phyloP scores from a whole-genome alignment of 2,797 vertebrate species.

The Otus scops region DNA sequence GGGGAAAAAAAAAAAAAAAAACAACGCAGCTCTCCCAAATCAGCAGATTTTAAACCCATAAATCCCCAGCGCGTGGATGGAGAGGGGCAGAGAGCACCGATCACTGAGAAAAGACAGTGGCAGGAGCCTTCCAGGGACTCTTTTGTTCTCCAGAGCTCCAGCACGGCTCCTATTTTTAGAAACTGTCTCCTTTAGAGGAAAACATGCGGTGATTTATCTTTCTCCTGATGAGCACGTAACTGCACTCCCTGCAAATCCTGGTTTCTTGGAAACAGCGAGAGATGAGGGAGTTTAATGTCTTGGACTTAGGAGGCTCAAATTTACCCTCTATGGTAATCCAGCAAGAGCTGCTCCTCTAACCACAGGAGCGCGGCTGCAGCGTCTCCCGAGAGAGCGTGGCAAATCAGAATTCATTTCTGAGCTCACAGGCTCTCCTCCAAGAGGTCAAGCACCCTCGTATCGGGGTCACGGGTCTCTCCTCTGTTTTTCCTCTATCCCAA shows the following conservation, averaged over 20 bases:
- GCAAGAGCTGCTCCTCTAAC: neutral
- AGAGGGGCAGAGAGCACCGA: neutral
- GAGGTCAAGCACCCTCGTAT: neutral
- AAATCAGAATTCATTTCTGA: neutral
- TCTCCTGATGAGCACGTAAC: neutral
- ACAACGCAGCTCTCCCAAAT: neutral
- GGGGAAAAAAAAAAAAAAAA: neutral
- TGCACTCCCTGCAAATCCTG: neutral
- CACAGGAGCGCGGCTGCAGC: neutral
- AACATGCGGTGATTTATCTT: slow-evolving; percentile 57
- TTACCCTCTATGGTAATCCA: slow-evolving; percentile 36
- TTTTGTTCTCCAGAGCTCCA: slow-evolving; percentile 54
- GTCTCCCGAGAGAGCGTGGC: neutral
- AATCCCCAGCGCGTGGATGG: neutral
- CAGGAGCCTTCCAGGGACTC: slow-evolving; percentile 31
- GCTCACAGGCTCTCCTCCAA: neutral
- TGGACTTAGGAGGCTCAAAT: neutral
- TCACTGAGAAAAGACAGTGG: neutral
- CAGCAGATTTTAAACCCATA: neutral
- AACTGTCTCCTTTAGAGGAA: slow-evolving; percentile 60
- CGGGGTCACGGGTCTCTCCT: too few species aligned
- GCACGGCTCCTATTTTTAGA: slow-evolving; percentile 71
- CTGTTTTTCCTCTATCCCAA: neutral
- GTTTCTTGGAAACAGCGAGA: neutral
- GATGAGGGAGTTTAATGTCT: neutral